Base-by-base conservation (phyloP, 2,888 invertebrate genomes). In the Tenthredo scrophulariae region DNA sequence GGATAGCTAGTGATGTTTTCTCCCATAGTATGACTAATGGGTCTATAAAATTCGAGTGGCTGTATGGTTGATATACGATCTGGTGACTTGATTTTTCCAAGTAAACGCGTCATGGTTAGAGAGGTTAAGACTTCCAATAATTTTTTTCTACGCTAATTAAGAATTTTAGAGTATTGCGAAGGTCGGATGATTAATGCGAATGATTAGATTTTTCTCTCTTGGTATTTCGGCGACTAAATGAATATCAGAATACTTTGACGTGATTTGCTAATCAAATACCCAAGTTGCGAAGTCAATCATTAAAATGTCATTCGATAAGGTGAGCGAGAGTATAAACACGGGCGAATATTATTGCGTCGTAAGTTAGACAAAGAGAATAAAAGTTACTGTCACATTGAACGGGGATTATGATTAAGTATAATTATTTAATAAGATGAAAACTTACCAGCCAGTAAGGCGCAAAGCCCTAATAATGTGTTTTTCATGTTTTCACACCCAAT, bases 381-480 rank as follows among this genome's bases (percentile, higher is more conserved):
- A 77, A 65, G 13, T 29, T 22, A n/a, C 29, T 65, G 70, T 50
- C 46, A 80, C 29, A 26, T 62, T 54, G 43, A 54, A 29, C 6
- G 13, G 22, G 5, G 46, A 29, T 15, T 18, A n/a, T 43, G 40
- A 54, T 40, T 29, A 50, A 58, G 43, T 13, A 18, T 37, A 37
- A 37, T 58, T 33, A 84, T 70, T 43, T 46, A 5, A 67, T 65
- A 85, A 84, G 18, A 22, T 75, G 22, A 29, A 80, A 84, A 91
- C 93, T 94, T 90, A 94, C 94, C 94, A 91, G 93, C 93, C 87
- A 94, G 87, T 88, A 93, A 89, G 92, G 94, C 94, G 93, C 93
- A 91, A 58, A 94, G 91, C 93, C 93, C 94, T 90, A 92, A 87
- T 85, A 91, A 87, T 58, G 90, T 88, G 87, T 89, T 87, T 89